Conservation (phyloP, 2,888 invertebrate species). For the Meloe dianella region DNA sequence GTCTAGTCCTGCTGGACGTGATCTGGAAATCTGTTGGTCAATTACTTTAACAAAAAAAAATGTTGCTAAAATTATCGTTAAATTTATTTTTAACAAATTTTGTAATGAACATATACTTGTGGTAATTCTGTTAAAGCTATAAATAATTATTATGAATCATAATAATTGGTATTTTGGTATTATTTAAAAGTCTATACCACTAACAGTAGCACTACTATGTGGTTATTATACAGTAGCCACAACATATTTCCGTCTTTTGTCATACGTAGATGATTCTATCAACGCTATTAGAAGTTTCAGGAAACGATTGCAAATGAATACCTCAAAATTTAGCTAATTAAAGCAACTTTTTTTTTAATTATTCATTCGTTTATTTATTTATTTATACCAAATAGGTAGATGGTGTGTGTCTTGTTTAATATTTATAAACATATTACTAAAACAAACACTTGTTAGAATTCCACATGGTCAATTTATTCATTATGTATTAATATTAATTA, state of each 20-base stretch:
- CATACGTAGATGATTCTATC: not conserved
- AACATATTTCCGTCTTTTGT: not conserved
- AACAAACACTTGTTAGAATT: constrained; percentile 45
- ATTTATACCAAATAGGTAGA: constrained; percentile 11
- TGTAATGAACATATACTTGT: not conserved
- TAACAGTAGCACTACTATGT: not conserved
- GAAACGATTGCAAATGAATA: not conserved
- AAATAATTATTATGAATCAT: constrained; percentile 1
- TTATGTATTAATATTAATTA: constrained; percentile 25
- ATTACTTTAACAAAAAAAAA: not conserved
- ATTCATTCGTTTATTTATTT: constrained; percentile 21
- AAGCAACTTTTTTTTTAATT: constrained; percentile 19
- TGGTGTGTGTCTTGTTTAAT: constrained; percentile 31
- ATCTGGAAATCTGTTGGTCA: constrained; percentile 53
- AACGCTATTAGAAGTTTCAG: not conserved
- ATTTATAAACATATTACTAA: constrained; percentile 48
- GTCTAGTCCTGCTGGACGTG: constrained; percentile 49
- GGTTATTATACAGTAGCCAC: not conserved
- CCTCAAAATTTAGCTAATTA: not conserved
- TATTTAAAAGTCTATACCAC: not conserved
- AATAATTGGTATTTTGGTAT: not conserved
- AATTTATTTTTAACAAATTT: not conserved
- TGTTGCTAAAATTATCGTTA: not conserved
- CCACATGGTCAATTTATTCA: constrained; percentile 33
- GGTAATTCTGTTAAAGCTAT: not conserved